Evolutionary conservation across 2,797 vertebrate genomes (phyloP), one percentile per base, ranked within the genome.

Genomic region (Nyctalus aviator): DNA sequence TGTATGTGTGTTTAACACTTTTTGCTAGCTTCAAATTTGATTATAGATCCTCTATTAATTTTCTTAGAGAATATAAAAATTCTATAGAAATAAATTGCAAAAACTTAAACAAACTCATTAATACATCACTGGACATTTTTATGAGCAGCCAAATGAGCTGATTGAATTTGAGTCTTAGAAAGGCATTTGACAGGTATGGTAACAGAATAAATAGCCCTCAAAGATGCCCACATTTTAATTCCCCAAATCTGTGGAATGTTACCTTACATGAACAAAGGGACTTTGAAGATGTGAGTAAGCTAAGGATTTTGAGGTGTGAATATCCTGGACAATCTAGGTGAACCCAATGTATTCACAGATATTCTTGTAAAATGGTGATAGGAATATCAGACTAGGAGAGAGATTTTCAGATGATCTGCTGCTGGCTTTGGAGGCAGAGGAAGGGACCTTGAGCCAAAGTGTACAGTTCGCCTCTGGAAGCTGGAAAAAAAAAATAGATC

Each of bases 91-190:
- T 89, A 75, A 55, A 75, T 72, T 87, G 5, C n/a, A 91, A 87
- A 71, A 79, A 79, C 37, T 73, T 94, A 92, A 85, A 79, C 57
- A 92, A 85, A 79, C 57, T 76, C 23, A 83, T 55, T 85, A 81
- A n/a, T 55, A 86, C 6, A 64, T 93, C 71, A 59, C 17, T 25
- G 37, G 88, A 7, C 30, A 76, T 88, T 68, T 84, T 84, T 32
- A n/a, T 88, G 3, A 53, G 78, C 44, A 92, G 35, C 13, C 37
- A 92, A 81, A 76, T 76, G 25, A 83, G 83, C 32, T 71, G 20
- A 57, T 66, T 86, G 27, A 83, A 21, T 78, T 83, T 69, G 30
- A 64, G 44, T 91, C 77, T 87, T 75, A 79, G 18, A 71, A 96
- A 91, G 32, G 12, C 48, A 53, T 78, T 81, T 73, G 72, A 44